Conservation (phyloP, 1,140 invertebrate species). For the Aphelinus atriplicis region DNA sequence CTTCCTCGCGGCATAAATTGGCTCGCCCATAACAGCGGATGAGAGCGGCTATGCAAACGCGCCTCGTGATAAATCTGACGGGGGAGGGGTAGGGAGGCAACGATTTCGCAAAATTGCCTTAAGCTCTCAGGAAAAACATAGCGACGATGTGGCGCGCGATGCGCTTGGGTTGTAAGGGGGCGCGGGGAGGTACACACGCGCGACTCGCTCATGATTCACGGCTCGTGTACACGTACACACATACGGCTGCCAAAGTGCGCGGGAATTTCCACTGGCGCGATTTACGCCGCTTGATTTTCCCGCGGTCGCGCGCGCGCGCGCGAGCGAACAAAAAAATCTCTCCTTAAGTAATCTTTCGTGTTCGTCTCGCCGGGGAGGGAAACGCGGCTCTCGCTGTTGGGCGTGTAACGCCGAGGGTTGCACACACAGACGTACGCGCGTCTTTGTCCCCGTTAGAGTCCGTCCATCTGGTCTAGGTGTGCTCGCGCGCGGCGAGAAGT, state of each 20-base stretch:
- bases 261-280: conserved; percentile 19
- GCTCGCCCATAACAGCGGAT: no score
- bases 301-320: background rate
- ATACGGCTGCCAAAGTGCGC: conserved; percentile 26
- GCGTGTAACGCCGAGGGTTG: background rate
- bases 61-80: conserved; percentile 19
- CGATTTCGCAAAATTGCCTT: conserved; percentile 33
- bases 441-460: no score
- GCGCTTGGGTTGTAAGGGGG: background rate
- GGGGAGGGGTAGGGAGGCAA: background rate
- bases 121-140: conserved; percentile 33
- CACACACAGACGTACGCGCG: no score
- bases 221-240: conserved; percentile 1
- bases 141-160: conserved; percentile 3
- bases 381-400: conserved; percentile 2
- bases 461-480: no score
- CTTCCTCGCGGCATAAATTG: no score
- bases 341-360: conserved; percentile 40
- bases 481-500: no score
- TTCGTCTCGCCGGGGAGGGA: conserved; percentile 9
- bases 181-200: no score
- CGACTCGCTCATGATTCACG: conserved; percentile 27
- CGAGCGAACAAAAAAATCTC: background rate
- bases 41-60: no score
- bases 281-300: conserved; percentile 34